Evolutionary conservation across 1,140 invertebrate species (phyloP), one percentile per base, ranked within the genome.

Genomic region (Aphelenchoides besseyi): DNA sequence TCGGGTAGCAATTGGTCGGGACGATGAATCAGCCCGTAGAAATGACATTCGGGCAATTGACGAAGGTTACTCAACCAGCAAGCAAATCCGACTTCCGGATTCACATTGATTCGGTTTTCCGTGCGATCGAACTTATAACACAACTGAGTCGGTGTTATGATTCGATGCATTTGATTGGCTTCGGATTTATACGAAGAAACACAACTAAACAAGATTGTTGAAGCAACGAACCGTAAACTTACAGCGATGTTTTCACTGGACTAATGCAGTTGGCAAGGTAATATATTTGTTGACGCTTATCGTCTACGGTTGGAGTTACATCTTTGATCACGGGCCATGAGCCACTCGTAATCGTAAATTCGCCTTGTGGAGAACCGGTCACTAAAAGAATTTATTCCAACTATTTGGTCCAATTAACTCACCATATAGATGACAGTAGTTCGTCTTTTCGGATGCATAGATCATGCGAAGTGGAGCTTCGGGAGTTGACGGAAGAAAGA

Each of bases 41-140:
- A 90, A 85, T 84, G 89, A 80, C 92, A 93, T 28, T 89, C 89
- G 0, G 92, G 92, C 57, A 90, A 86, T n/a, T 89, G 89, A 82
- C 90, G 89, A 67, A 93, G 91, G 83, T 91, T 94, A 76, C 92
- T 95, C 75, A 92, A 93, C 37, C 94, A 92, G 66, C 91, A 90
- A 2, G 95, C 90, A 83, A 93, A 90, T 81, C 82, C 82, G 23
- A 77, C 29, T 30, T 78, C 80, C 2, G 80, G 80, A 35, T 78
- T 77, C 9, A 80, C 33, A 55, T 72, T 64, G 3, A 80, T 67
- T 9, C n/a, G 18, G 5, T 71, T 32, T 30, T 72, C 79, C 33
- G 18, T 82, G 77, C 36, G 37, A 69, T 67, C 67, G 53, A 55
- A 68, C 87, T 74, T 84, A 72, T 87, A 87, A 32, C 85, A 87